These are phyloP conservation scores for Elachura formosa DNA, from an alignment of 2,113 vertebrate genomes.

Conservation along the genomic window DNA sequence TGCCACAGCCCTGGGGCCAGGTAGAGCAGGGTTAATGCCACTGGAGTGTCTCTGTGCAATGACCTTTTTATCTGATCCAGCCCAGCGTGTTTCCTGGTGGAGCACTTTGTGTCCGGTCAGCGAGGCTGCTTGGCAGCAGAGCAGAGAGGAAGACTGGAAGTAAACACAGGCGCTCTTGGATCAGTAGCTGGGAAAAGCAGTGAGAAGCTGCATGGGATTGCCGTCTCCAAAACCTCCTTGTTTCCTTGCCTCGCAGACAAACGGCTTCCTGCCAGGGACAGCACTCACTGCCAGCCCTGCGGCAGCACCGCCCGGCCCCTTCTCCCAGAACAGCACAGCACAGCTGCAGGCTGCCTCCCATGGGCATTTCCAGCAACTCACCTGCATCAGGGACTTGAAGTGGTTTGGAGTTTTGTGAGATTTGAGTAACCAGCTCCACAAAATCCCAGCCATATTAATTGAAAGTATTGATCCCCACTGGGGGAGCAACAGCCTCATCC, in stretches of 20 bases:
- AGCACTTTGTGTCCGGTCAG: background rate
- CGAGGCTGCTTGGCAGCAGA: background rate
- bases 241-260: slow-evolving; percentile 40
- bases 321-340: background rate
- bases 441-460: background rate
- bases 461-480: background rate
- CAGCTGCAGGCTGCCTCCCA: background rate
- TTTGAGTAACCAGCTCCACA: background rate
- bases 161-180: slow-evolving; percentile 57
- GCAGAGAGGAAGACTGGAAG: slow-evolving; percentile 60
- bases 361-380: background rate
- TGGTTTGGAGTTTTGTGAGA: background rate
- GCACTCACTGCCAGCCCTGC: background rate
- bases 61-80: background rate
- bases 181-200: slow-evolving; percentile 45
- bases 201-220: slow-evolving; percentile 14
- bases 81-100: background rate
- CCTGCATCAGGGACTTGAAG: background rate
- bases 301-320: background rate
- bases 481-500: accelerated
- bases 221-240: background rate
- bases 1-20: background rate
- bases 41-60: background rate
- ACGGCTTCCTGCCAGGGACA: slow-evolving; percentile 42
- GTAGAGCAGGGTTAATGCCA: slow-evolving; percentile 16